A percentile compares a stretch with the other conserved stretches of the same genome.
These are phyloP conservation scores for Ameiurus melas DNA, from an alignment of 2,113 vertebrate species.

Conservation along the genomic window DNA sequence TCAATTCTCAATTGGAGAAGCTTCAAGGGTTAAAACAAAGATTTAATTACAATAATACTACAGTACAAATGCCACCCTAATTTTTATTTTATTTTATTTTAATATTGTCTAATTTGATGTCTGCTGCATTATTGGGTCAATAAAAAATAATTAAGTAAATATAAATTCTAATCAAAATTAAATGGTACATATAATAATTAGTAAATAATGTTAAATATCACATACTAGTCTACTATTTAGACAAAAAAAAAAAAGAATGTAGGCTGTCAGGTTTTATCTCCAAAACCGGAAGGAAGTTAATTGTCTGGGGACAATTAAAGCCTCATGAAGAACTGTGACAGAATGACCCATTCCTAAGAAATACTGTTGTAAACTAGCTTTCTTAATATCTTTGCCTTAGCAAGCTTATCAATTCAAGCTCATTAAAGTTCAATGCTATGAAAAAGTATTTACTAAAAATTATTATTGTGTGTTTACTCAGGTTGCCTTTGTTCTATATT, in stretches of 20 bases:
- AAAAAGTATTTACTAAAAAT: no score
- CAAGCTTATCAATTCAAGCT: neutral
- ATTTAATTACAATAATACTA: neutral
- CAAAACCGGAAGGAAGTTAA: neutral
- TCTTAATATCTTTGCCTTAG: neutral
- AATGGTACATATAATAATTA: neutral
- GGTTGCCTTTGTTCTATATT: no score
- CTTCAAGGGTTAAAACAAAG: slow-evolving; percentile 1
- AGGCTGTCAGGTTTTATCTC: neutral
- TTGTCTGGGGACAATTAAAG: neutral
- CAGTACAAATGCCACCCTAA: neutral
- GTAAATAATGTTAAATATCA: neutral
- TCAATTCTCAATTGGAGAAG: neutral
- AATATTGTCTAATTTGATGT: neutral
- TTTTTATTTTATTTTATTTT: neutral
- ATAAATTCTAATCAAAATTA: neutral
- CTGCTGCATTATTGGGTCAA: neutral
- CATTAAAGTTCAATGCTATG: neutral
- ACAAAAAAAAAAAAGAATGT: neutral
- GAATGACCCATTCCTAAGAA: neutral
- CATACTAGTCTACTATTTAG: neutral
- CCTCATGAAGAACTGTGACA: neutral
- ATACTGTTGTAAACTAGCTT: neutral
- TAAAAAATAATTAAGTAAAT: neutral
- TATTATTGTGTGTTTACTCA: no score